These are phyloP conservation scores for Eucidaris tribuloides DNA, from an alignment of 35 echinoderm and acorn worm genomes.

Conservation along the genomic window DNA sequence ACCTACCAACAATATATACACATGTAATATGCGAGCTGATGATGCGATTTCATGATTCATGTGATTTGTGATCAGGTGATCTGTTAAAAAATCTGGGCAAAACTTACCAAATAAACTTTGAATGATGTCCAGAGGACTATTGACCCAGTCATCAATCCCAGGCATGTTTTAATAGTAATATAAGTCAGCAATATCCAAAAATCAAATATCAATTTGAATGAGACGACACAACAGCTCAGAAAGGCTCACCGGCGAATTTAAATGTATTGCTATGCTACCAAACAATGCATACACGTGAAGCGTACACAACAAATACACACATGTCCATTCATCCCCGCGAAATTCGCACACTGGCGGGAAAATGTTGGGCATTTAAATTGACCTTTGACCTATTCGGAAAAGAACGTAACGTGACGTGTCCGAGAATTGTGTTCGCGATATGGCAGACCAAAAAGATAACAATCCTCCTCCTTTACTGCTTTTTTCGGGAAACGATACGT, in stretches of 20 bases:
- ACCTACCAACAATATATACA: too few species aligned
- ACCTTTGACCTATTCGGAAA: slow-evolving; percentile 4
- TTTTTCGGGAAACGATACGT: slow-evolving; percentile 50
- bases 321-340: slow-evolving; percentile 24
- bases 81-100: too few species aligned
- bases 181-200: background rate
- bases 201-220: background rate
- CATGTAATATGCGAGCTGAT: too few species aligned
- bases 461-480: slow-evolving; percentile 71
- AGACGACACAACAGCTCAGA: background rate
- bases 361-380: slow-evolving; percentile 21
- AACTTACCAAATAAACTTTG: slow-evolving; percentile 76
- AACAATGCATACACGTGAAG: background rate
- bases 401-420: background rate
- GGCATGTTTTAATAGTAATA: slow-evolving; percentile 40
- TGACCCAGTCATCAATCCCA: slow-evolving; percentile 74
- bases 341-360: slow-evolving; percentile 10
- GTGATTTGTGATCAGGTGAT: too few species aligned
- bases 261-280: background rate
- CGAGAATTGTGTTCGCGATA: slow-evolving; percentile 1
- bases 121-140: slow-evolving; percentile 66
- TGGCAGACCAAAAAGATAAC: slow-evolving; percentile 78
- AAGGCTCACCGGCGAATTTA: background rate
- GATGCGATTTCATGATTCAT: too few species aligned
- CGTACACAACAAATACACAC: background rate